Percentiles rank a stretch among this genome's conserved stretches.
phyloP scores from a whole-genome alignment of 2,888 invertebrate genomes.

The Tipula unca region DNA sequence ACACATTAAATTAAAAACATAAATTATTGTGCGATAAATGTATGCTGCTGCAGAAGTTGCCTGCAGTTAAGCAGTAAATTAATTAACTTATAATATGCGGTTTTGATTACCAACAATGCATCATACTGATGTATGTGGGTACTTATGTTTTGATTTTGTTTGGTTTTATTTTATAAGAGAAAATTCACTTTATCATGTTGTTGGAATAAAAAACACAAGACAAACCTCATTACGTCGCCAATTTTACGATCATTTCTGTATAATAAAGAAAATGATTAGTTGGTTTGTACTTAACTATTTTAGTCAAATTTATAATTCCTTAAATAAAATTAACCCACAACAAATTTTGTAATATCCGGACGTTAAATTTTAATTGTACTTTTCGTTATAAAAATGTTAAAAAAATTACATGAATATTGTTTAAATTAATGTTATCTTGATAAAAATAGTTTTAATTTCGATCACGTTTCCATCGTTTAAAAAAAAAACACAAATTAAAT shows the following conservation, averaged over 20 bases:
- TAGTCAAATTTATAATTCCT: background rate
- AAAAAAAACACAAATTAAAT: background rate
- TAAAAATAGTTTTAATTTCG: slow-evolving; percentile 3
- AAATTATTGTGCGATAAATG: background rate
- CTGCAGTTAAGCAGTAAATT: background rate
- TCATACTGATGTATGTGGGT: background rate
- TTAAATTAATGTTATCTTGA: background rate
- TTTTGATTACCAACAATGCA: background rate
- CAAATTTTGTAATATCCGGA: background rate
- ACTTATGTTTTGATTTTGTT: background rate
- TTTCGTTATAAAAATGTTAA: background rate
- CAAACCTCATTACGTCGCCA: background rate
- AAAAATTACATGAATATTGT: background rate
- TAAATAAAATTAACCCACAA: background rate
- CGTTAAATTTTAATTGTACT: background rate
- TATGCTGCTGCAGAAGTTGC: background rate
- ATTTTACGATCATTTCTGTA: background rate
- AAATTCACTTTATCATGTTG: background rate
- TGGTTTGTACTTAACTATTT: background rate
- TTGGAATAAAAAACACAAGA: background rate
- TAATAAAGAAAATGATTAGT: background rate
- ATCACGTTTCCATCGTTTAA: background rate
- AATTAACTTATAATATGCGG: background rate
- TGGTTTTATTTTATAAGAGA: background rate
- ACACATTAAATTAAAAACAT: background rate